phyloP scores from a whole-genome alignment of 2,888 invertebrate species.

The Smittia aterrima region DNA sequence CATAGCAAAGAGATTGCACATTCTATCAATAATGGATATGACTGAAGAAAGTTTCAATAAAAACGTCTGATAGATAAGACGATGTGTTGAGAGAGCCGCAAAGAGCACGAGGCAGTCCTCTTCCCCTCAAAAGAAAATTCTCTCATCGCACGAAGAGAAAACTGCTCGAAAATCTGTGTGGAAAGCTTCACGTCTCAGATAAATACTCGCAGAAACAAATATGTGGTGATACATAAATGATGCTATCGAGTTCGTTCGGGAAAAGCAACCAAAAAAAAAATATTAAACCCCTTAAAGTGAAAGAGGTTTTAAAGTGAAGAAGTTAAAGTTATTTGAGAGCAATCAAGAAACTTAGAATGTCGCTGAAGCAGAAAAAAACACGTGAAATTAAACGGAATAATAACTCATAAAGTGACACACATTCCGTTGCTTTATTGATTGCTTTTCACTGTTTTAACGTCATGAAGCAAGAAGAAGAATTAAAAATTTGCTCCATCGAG shows the following conservation, averaged over 20 bases:
- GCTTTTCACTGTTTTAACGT: not conserved
- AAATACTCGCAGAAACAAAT: conserved; percentile 27
- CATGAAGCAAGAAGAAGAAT: not conserved
- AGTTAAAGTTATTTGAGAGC: not conserved
- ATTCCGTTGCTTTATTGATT: not conserved
- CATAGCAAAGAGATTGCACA: too few species aligned
- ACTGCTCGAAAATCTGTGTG: conserved; percentile 15
- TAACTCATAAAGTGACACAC: not conserved
- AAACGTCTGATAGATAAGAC: not conserved
- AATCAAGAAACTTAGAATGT: not conserved
- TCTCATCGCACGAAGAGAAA: conserved; percentile 8
- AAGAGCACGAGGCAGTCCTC: not conserved
- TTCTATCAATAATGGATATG: not conserved
- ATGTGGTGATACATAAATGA: conserved; percentile 38
- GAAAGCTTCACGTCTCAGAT: not conserved
- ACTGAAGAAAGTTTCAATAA: not conserved
- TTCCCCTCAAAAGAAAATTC: not conserved
- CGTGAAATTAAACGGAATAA: too few species aligned
- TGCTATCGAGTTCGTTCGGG: not conserved
- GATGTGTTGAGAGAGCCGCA: not conserved
- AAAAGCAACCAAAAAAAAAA: not conserved
- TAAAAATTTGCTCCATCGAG: too few species aligned
- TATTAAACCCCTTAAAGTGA: not conserved
- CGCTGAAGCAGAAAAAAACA: not conserved
- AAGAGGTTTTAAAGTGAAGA: not conserved